Base-by-base conservation (phyloP, 1,140 invertebrate species). In the Diabrotica undecimpunctata region DNA sequence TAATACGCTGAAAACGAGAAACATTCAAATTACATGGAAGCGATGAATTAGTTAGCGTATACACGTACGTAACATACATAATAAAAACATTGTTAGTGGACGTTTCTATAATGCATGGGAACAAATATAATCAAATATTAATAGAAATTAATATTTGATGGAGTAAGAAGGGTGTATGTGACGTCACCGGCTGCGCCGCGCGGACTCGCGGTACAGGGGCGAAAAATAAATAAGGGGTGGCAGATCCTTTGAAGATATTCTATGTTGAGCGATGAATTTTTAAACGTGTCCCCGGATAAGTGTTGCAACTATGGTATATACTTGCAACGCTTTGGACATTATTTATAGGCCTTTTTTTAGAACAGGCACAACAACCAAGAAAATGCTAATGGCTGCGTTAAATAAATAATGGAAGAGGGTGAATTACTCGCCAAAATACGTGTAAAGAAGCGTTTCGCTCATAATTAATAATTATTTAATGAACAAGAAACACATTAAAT, bases 1-100 rank as follows among this genome's bases (percentile, higher is more conserved):
- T 64, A 46, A 64, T 64, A 35, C 55, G 11, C 38, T 56, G 46
- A 52, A 53, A 53, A 54, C 51, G 61, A 54, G 61, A 35, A 58
- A 57, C 55, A 58, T 64, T 64, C 50, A 64, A 57, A 64, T 64
- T 64, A 52, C 53, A 64, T 41, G 41, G 38, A 64, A 55, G 25
- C 54, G 11, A 67, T 64, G 66, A 67, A 67, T 67, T 64, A 64
- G 54, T 67, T 50, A 66, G 11, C 37, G 41, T 37, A 57, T 61
- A 54, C 54, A 56, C 55, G 41, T 57, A 56, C 59, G 56, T 54
- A 62, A 25, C 57, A 69, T 71, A 65, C 65, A 71, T 71, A 71
- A 71, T 68, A 71, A 69, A 71, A 71, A 71, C 67, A 69, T 71
- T 71, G 70, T 71, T 71, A 71, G 70, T 68, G 70, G 63, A 64